These are phyloP conservation scores for Pyrochroa serraticornis DNA, from an alignment of 2,888 invertebrate genomes.

Conservation along the genomic window DNA sequence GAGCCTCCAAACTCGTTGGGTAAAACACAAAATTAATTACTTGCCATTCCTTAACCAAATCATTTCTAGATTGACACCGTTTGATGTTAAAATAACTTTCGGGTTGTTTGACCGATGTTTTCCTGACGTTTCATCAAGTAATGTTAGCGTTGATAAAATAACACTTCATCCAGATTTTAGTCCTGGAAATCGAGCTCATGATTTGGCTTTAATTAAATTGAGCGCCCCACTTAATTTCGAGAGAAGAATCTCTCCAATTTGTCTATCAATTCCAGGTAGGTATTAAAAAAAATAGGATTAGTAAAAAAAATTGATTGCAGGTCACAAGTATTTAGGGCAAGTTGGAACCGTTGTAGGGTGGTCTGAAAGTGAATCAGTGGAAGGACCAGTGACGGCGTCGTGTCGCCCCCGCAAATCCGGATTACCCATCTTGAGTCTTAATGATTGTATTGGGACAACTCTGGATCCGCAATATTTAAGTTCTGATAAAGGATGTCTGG, in stretches of 20 bases:
- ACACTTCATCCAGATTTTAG: constrained; percentile 63
- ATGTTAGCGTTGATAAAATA: constrained; percentile 61
- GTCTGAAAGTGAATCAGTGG: constrained; percentile 46
- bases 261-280: constrained; percentile 62
- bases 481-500: constrained; percentile 64
- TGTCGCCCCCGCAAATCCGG: constrained; percentile 63
- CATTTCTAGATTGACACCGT: constrained; percentile 53
- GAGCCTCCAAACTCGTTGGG: constrained; percentile 62
- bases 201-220: constrained; percentile 65
- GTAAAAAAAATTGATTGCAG: constrained; percentile 41
- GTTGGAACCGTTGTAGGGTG: constrained; percentile 61
- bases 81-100: constrained; percentile 61
- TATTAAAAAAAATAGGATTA: constrained; percentile 3
- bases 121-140: constrained; percentile 59
- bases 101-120: constrained; percentile 64
- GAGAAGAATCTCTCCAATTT: constrained; percentile 63
- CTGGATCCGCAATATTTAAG: constrained; percentile 52
- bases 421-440: constrained; percentile 59
- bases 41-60: background rate
- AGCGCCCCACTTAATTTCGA: constrained; percentile 61
- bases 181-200: constrained; percentile 60
- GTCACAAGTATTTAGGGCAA: constrained; percentile 59
- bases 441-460: constrained; percentile 57
- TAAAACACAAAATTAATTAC: constrained; percentile 39
- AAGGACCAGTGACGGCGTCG: constrained; percentile 39